These are phyloP conservation scores for Clarias fuscus DNA, from an alignment of 2,797 vertebrate genomes.

Conservation along the genomic window DNA sequence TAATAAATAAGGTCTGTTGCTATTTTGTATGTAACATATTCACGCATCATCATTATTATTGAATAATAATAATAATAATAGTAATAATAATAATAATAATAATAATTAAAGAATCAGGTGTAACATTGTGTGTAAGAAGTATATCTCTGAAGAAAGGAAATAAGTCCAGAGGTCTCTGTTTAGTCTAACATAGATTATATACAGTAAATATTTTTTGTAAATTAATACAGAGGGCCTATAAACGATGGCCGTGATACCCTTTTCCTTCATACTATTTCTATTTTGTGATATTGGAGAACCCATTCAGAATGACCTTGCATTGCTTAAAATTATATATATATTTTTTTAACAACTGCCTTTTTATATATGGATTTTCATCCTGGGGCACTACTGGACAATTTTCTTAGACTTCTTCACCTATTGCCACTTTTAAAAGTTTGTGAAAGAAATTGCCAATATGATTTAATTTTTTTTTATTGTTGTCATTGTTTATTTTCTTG, in stretches of 20 bases:
- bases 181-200: slow-evolving; percentile 1
- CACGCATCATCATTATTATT: background rate
- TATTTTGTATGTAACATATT: background rate
- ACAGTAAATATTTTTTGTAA: background rate
- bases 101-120: background rate
- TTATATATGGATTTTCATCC: background rate
- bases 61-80: no score
- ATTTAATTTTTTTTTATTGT: slow-evolving; percentile 12
- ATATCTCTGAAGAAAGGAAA: background rate
- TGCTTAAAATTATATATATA: background rate
- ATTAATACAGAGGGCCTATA: slow-evolving; percentile 3
- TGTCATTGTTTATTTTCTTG: slow-evolving; percentile 56
- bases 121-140: background rate
- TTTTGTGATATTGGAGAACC: slow-evolving; percentile 33
- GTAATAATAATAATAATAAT: no score
- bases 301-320: slow-evolving; percentile 28
- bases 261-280: background rate
- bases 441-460: background rate
- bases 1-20: background rate
- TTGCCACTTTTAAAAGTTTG: background rate
- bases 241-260: background rate
- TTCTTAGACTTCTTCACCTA: background rate
- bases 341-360: background rate
- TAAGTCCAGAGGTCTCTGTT: background rate
- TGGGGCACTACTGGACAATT: background rate